phyloP scores from a whole-genome alignment of 2,113 vertebrate species.

The Hiodon alosoides region DNA sequence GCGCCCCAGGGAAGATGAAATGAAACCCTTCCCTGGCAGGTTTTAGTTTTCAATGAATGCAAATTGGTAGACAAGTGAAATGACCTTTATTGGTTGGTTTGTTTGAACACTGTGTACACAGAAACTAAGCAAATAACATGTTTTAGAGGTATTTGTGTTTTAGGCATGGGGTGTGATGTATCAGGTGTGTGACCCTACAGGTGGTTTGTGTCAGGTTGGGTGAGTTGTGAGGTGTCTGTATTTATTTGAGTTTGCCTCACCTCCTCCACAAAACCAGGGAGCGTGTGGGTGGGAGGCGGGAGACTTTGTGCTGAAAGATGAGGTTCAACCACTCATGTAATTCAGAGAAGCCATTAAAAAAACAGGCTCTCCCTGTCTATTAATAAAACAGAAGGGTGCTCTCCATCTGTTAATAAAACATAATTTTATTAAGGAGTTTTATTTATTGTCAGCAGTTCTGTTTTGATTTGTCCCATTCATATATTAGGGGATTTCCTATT shows the following conservation, averaged over 20 bases:
- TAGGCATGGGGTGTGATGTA: too few relatives aligned
- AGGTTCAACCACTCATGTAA: conserved; percentile 2
- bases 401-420: not conserved
- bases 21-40: too few relatives aligned
- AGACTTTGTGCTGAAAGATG: not conserved
- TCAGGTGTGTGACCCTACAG: too few relatives aligned
- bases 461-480: not conserved
- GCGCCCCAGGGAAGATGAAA: too few relatives aligned
- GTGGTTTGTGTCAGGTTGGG: too few relatives aligned
- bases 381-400: conserved; percentile 11
- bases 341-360: conserved; percentile 8
- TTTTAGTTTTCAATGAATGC: too few relatives aligned
- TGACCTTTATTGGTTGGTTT: not conserved
- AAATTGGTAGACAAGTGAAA: not conserved
- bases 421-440: too few relatives aligned
- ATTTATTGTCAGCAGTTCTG: not conserved
- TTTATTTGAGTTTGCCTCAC: not conserved
- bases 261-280: not conserved
- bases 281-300: not conserved
- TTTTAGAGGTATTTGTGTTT: too few relatives aligned
- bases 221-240: too few relatives aligned
- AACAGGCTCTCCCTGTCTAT: not conserved
- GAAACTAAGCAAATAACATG: too few relatives aligned
- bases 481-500: not conserved
- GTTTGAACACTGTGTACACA: too few relatives aligned